phyloP scores from a whole-genome alignment of 2,888 invertebrate species.

The Hylaea fasciaria region DNA sequence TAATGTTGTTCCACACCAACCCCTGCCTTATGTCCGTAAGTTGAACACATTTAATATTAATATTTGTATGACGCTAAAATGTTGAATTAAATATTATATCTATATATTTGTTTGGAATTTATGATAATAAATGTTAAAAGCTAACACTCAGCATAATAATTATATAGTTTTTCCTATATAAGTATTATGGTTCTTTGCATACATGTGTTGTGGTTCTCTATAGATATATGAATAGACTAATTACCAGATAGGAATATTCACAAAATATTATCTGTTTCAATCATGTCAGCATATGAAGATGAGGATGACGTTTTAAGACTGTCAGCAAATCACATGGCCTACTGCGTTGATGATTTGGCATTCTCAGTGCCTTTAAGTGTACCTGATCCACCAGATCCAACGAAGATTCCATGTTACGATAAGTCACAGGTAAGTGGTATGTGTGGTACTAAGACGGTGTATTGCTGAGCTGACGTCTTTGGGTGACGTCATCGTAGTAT shows the following conservation, averaged over 20 bases:
- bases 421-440: conserved; percentile 84
- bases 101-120: too few relatives aligned
- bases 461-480: background rate
- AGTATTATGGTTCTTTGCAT: too few relatives aligned
- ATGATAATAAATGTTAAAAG: too few relatives aligned
- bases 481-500: too few relatives aligned
- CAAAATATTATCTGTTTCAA: conserved; percentile 8
- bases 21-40: conserved; percentile 78
- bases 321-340: conserved; percentile 74
- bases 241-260: background rate
- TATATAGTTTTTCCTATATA: too few relatives aligned
- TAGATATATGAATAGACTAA: too few relatives aligned
- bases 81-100: too few relatives aligned
- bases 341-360: conserved; percentile 82
- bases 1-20: conserved; percentile 77
- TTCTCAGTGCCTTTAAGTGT: conserved; percentile 84
- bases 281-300: conserved; percentile 87
- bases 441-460: background rate
- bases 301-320: conserved; percentile 74
- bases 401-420: conserved; percentile 88
- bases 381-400: conserved; percentile 86
- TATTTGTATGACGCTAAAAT: too few relatives aligned
- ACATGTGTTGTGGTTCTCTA: too few relatives aligned
- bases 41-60: background rate
- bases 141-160: too few relatives aligned